These are phyloP conservation scores for Agrochola litura DNA, from an alignment of 2,888 invertebrate species.

Conservation along the genomic window DNA sequence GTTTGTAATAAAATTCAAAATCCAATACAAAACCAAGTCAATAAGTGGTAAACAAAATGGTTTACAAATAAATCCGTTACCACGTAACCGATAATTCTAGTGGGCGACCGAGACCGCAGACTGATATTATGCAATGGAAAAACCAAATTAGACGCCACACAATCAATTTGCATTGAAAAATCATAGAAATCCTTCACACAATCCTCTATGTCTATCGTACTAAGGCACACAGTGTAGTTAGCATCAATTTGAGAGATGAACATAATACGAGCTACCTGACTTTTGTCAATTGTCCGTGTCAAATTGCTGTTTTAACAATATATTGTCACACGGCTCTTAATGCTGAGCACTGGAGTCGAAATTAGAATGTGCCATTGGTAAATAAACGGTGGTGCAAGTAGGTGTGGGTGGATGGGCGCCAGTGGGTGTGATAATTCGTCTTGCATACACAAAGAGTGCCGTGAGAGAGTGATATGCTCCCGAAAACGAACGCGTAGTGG, in stretches of 20 bases:
- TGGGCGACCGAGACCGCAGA: slow-evolving; percentile 75
- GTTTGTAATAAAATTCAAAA: slow-evolving; percentile 35
- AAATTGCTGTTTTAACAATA: slow-evolving; percentile 73
- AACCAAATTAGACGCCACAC: slow-evolving; percentile 73
- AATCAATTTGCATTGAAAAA: slow-evolving; percentile 69
- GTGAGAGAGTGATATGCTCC: slow-evolving; percentile 88
- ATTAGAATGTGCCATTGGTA: slow-evolving; percentile 74
- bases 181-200: slow-evolving; percentile 65
- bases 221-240: slow-evolving; percentile 80
- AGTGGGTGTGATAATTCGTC: slow-evolving; percentile 89
- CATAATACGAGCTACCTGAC: slow-evolving; percentile 78
- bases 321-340: slow-evolving; percentile 74
- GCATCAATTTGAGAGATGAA: slow-evolving; percentile 80
- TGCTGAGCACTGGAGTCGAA: slow-evolving; percentile 74
- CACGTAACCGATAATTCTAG: slow-evolving; percentile 68
- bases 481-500: slow-evolving; percentile 80
- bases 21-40: slow-evolving; percentile 26
- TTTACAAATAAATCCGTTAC: slow-evolving; percentile 71
- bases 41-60: slow-evolving; percentile 59
- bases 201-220: slow-evolving; percentile 73
- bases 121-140: slow-evolving; percentile 77
- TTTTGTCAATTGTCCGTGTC: slow-evolving; percentile 83
- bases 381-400: slow-evolving; percentile 74
- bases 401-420: slow-evolving; percentile 83
- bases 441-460: slow-evolving; percentile 87